A percentile compares a stretch with the other conserved stretches of the same genome.
Evolutionary conservation across 1,140 invertebrate species (phyloP).

Genomic region (Uloborus diversus): DNA sequence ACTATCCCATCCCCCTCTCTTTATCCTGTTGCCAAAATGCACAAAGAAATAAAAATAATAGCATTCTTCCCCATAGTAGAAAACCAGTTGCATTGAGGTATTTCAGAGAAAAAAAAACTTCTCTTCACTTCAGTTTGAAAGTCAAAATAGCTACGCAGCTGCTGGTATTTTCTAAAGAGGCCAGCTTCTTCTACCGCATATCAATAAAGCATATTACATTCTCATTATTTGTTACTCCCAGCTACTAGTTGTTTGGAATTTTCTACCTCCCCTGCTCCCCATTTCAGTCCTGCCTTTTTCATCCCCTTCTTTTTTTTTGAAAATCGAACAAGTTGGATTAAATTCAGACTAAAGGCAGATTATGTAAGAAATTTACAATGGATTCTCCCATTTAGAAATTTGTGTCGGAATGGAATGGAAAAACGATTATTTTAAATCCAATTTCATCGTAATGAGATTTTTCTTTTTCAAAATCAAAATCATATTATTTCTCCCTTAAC

Average conservation of each 20-base stretch:
- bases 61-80: no score
- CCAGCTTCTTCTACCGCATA: constrained; percentile 11
- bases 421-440: neutral
- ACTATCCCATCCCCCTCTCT: neutral
- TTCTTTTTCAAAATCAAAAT: neutral
- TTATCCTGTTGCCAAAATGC: no score
- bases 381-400: neutral
- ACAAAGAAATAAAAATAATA: no score
- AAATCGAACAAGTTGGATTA: constrained; percentile 40
- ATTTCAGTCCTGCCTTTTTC: no score
- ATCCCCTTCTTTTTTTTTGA: no score
- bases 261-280: no score
- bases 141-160: constrained; percentile 30
- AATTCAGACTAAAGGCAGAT: constrained; percentile 5
- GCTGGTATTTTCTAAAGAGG: neutral
- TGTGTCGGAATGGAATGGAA: neutral
- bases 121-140: constrained; percentile 18
- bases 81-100: constrained; percentile 25
- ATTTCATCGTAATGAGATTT: neutral
- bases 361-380: neutral
- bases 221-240: constrained; percentile 22
- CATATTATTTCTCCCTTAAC: constrained; percentile 2
- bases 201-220: constrained; percentile 41
- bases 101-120: neutral
- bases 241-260: no score